A percentile compares a stretch with the other conserved stretches of the same genome.
Evolutionary conservation across 2,888 invertebrate species (phyloP).

Genomic region (Tetramorium bicarinatum): DNA sequence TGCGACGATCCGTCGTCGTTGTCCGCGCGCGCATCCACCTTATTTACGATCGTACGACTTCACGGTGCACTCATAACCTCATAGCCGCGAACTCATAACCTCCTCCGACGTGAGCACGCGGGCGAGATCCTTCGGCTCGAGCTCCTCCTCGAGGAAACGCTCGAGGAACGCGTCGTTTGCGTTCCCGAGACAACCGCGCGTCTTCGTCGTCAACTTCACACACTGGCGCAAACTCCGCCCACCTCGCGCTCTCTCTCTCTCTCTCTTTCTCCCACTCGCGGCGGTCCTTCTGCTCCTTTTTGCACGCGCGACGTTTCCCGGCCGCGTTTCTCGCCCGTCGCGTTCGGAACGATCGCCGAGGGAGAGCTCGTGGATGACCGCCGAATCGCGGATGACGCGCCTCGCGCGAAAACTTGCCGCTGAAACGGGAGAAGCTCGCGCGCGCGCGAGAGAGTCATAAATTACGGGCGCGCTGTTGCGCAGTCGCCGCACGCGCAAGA

Average conservation of each 20-base stretch:
- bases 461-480: constrained; percentile 57
- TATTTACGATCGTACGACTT: constrained; percentile 68
- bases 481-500: constrained; percentile 54
- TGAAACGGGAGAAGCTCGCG: constrained; percentile 39
- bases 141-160: neutral
- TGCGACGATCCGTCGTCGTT: constrained; percentile 48
- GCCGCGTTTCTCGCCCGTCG: neutral
- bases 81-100: constrained; percentile 30
- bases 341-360: constrained; percentile 7
- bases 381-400: constrained; percentile 11
- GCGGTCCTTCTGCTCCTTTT: constrained; percentile 1
- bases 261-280: constrained; percentile 54
- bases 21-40: constrained; percentile 70
- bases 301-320: constrained; percentile 1
- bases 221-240: constrained; percentile 75
- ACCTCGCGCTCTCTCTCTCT: constrained; percentile 52
- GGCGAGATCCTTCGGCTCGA: constrained; percentile 41
- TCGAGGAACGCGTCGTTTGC: neutral
- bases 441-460: constrained; percentile 58
- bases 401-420: constrained; percentile 3
- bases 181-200: neutral
- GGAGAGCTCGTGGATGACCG: neutral
- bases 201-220: constrained; percentile 28
- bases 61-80: constrained; percentile 49
- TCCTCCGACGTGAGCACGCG: constrained; percentile 17